Conservation (phyloP, 2,797 vertebrate genomes). For the Botia almorhae region DNA sequence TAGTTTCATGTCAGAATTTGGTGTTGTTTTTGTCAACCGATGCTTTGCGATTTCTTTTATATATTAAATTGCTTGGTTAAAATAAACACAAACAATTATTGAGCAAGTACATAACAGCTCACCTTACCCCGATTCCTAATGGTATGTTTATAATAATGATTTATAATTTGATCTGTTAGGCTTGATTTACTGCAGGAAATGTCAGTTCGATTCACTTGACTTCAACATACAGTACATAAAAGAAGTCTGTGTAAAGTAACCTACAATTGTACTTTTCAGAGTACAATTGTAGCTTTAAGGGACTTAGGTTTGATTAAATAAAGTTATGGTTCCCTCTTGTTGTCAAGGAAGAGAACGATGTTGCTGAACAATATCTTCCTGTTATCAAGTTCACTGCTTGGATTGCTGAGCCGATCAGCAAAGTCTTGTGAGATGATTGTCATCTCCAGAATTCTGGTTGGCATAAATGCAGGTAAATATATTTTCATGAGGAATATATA, state of each 20-base stretch:
- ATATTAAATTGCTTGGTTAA: no score
- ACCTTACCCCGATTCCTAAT: no score
- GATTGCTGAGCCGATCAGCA: slow-evolving; percentile 80
- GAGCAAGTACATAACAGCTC: no score
- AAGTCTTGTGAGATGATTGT: slow-evolving; percentile 92
- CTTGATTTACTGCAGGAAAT: no score
- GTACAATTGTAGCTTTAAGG: background rate
- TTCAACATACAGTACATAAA: no score
- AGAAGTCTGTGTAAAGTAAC: no score
- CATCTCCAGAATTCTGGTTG: slow-evolving; percentile 84
- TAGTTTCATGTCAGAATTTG: background rate
- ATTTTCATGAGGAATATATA: background rate
- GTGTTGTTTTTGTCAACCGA: background rate
- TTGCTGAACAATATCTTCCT: slow-evolving; percentile 88
- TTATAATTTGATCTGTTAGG: no score
- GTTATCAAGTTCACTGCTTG: slow-evolving; percentile 77
- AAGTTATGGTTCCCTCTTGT: slow-evolving; percentile 4
- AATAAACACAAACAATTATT: no score
- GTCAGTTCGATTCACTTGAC: no score
- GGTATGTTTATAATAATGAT: no score
- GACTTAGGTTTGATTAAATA: background rate
- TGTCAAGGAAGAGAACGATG: slow-evolving; percentile 87
- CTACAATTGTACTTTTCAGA: no score
- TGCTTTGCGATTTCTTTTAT: no score
- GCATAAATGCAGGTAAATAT: slow-evolving; percentile 84